phyloP scores from a whole-genome alignment of 2,888 invertebrate genomes.

The Hemithea aestivaria region DNA sequence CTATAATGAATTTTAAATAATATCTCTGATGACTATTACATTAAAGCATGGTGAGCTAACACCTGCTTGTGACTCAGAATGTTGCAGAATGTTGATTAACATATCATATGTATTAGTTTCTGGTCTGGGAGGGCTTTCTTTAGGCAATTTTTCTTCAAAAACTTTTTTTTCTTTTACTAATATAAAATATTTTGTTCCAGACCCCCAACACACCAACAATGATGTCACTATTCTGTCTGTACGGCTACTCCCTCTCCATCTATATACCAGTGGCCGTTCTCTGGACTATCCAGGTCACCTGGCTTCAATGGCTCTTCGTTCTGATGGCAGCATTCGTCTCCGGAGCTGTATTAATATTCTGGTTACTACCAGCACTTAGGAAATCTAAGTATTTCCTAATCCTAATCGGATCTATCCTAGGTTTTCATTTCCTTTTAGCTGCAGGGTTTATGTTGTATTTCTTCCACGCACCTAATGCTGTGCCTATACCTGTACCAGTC shows the following conservation, averaged over 20 bases:
- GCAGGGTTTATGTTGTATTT: slow-evolving; percentile 92
- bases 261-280: slow-evolving; percentile 96
- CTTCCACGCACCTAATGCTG: slow-evolving; percentile 80
- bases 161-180: neutral
- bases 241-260: slow-evolving; percentile 96
- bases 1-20: no score
- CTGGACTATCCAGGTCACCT: slow-evolving; percentile 91
- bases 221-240: slow-evolving; percentile 94
- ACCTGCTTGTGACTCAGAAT: no score
- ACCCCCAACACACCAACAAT: slow-evolving; percentile 81
- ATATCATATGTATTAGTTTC: no score
- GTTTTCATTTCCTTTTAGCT: slow-evolving; percentile 89
- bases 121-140: no score
- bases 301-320: slow-evolving; percentile 94
- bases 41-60: no score
- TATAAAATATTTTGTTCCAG: slow-evolving; percentile 38
- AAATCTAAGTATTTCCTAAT: slow-evolving; percentile 78
- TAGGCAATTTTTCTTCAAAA: no score
- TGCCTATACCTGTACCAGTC: slow-evolving; percentile 11
- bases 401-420: slow-evolving; percentile 80
- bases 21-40: no score
- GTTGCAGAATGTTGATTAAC: no score
- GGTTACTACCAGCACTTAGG: slow-evolving; percentile 87
- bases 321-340: slow-evolving; percentile 89
- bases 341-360: slow-evolving; percentile 89